phyloP scores from a whole-genome alignment of 2,113 vertebrate species.

The Lontra canadensis region DNA sequence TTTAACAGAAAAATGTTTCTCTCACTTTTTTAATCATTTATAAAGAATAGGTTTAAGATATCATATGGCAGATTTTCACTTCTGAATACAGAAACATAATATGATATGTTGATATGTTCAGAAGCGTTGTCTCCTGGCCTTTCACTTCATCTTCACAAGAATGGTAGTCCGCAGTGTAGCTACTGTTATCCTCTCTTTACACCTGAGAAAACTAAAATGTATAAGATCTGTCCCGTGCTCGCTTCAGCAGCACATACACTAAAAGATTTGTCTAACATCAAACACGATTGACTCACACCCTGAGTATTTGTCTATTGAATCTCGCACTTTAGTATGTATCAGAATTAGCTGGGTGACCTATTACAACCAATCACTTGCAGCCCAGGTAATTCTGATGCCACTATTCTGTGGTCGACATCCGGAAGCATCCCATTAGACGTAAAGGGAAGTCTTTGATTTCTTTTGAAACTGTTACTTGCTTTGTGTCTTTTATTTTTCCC shows the following conservation, averaged over 20 bases:
- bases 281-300: background rate
- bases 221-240: background rate
- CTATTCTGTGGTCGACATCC: background rate
- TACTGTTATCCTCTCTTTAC: background rate
- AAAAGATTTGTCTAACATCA: background rate
- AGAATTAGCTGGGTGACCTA: background rate
- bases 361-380: background rate
- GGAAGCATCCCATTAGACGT: background rate
- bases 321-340: background rate
- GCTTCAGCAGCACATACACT: too few species aligned
- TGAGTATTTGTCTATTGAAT: background rate
- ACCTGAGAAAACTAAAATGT: background rate
- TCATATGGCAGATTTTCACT: background rate
- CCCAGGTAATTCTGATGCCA: background rate
- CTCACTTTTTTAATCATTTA: background rate
- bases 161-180: background rate
- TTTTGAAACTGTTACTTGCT: background rate
- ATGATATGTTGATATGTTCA: background rate
- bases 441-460: background rate
- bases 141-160: background rate
- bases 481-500: background rate
- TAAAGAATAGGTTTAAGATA: constrained; percentile 4
- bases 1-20: constrained; percentile 5
- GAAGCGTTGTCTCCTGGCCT: constrained; percentile 17
- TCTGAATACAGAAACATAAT: constrained; percentile 33